Base-by-base conservation (phyloP, 2,113 vertebrate species). In the Misgurnus mizolepis region DNA sequence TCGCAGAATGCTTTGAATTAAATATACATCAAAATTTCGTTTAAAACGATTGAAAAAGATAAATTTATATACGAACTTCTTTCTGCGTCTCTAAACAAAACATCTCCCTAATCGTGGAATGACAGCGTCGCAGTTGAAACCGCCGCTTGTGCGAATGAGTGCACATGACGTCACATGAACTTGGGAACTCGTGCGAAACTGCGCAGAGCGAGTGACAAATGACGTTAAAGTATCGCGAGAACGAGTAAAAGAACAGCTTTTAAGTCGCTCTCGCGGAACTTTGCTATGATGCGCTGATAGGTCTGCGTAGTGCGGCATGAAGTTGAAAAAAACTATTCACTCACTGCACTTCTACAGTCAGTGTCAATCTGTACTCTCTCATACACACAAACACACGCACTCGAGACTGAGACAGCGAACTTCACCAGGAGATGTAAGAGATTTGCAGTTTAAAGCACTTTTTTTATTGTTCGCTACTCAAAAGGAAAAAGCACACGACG, bases 141-240 rank as follows among this genome's bases (percentile, higher is more conserved):
- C 49, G 12, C 49, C 10, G 11, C 6, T 7, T 68, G 10, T n/a
- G 34, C 15, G 8, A 15, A 7, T 53, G 7, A 56, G 49, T 39
- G 49, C 68, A 41, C 50, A 56, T 56, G 69, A 72, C 69, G 69
- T 72, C 69, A 72, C 50, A n/a, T 72, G 69, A 72, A 72, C 69
- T 71, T 72, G 69, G 69, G 50, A 11, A 55, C 69, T 12, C 50
- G 40, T 56, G 27, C 27, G 27, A 2, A 2, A 34, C 27, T 34
- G 27, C 27, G 27, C 27, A 34, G 3, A 34, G 2, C 27, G 27
- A 34, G 27, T 34, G 27, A 1, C 27, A 34, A 34, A 34, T 34
- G 27, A 34, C 27, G 3, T 34, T 3, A 34, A 2, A 34, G 27
- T 34, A 34, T 34, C 27, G 27, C 27, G 27, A 34, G 27, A 34